phyloP scores from a whole-genome alignment of 1,140 invertebrate genomes.

The Thaumetopoea pityocampa region DNA sequence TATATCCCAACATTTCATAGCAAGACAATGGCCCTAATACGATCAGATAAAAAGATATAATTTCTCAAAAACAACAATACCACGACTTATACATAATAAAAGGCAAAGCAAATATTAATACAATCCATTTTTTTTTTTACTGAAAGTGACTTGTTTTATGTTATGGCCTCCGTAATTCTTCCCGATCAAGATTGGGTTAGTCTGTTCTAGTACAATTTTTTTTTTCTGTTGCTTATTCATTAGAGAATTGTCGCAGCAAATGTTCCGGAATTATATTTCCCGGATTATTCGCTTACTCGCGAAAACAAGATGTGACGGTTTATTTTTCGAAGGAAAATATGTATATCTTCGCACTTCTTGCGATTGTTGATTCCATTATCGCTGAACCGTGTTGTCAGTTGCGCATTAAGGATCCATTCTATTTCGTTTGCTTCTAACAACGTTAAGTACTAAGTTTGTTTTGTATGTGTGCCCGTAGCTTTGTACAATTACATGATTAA shows the following conservation, averaged over 20 bases:
- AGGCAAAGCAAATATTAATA: too few relatives aligned
- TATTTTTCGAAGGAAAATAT: conserved; percentile 22
- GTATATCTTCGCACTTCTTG: conserved; percentile 3
- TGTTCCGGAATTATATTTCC: conserved; percentile 43
- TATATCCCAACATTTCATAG: too few relatives aligned
- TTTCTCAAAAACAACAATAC: too few relatives aligned
- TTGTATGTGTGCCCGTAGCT: too few relatives aligned
- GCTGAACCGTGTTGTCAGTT: conserved; percentile 12
- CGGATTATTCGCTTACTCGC: conserved; percentile 37
- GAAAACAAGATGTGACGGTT: conserved; percentile 37
- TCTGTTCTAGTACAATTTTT: conserved; percentile 22
- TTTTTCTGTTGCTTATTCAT: conserved; percentile 34
- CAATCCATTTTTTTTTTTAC: conserved; percentile 36
- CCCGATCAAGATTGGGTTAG: conserved; percentile 57
- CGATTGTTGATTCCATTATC: conserved; percentile 23
- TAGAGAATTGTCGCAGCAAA: conserved; percentile 37
- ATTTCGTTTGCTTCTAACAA: too few relatives aligned
- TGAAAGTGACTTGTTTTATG: conserved; percentile 39
- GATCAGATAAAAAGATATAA: too few relatives aligned
- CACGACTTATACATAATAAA: too few relatives aligned
- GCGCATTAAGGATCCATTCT: too few relatives aligned
- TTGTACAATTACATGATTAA: too few relatives aligned
- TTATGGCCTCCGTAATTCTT: conserved; percentile 47
- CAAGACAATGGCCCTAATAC: too few relatives aligned
- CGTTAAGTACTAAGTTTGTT: too few relatives aligned